Conservation (phyloP, 2,888 invertebrate species). For the Rhyacophila evoluta region DNA sequence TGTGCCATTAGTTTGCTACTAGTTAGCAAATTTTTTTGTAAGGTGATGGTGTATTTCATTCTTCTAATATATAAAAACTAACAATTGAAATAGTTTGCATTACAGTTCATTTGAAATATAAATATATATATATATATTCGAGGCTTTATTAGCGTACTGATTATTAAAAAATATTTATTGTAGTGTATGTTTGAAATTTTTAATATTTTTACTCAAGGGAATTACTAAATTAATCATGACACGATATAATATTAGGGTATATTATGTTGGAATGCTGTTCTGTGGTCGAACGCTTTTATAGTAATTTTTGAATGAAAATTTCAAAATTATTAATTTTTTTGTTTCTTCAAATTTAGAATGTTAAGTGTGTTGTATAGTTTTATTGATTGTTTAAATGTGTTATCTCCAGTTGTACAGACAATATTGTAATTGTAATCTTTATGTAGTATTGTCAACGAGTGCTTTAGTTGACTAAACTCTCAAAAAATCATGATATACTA, state of each 20-base stretch:
- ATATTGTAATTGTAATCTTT: conserved; percentile 4
- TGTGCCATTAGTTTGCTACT: background rate
- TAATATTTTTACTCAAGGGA: too few species aligned
- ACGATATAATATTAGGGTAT: too few species aligned
- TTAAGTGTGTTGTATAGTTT: conserved; percentile 21
- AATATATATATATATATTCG: too few species aligned
- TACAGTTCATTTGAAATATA: too few species aligned
- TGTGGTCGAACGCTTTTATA: background rate
- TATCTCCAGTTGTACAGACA: background rate
- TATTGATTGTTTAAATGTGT: conserved; percentile 3
- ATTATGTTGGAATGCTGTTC: background rate
- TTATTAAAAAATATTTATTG: too few species aligned
- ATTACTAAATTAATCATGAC: background rate
- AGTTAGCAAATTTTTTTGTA: background rate
- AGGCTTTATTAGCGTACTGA: too few species aligned
- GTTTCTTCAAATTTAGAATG: conserved; percentile 7
- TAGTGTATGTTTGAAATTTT: too few species aligned
- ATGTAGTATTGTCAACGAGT: background rate
- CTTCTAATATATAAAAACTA: too few species aligned
- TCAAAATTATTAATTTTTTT: background rate
- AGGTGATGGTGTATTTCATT: too few species aligned
- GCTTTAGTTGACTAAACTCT: too few species aligned
- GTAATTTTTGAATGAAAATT: conserved; percentile 10
- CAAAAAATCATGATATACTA: too few species aligned
- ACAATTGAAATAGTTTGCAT: too few species aligned